Percentiles rank a stretch among this genome's conserved stretches.
Evolutionary conservation across 2,797 vertebrate genomes (phyloP).

Genomic region (Helostoma temminkii): DNA sequence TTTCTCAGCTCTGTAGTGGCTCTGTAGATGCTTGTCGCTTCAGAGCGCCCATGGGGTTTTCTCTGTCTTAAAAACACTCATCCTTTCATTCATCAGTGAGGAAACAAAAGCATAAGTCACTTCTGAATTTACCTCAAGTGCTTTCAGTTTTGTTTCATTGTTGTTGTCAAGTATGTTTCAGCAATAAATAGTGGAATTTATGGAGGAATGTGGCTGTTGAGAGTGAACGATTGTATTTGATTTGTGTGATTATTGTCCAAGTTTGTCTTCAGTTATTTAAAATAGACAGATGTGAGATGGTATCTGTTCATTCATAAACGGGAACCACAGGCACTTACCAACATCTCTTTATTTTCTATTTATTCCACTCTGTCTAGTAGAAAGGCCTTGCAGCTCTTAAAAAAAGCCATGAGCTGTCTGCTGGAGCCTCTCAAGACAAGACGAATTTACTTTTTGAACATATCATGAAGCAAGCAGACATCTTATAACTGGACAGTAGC

Average conservation of each 20-base stretch:
- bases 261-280: neutral
- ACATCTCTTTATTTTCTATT: conserved; percentile 9
- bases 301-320: neutral
- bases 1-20: conserved; percentile 26
- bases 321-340: neutral
- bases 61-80: conserved; percentile 27
- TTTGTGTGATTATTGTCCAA: neutral
- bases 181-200: conserved; percentile 8
- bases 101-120: conserved; percentile 40
- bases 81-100: conserved; percentile 38
- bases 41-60: conserved; percentile 32
- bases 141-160: conserved; percentile 7
- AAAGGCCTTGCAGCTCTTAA: conserved; percentile 22
- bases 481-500: conserved; percentile 31
- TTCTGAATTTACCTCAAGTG: conserved; percentile 17
- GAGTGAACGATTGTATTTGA: neutral
- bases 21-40: conserved; percentile 44
- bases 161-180: conserved; percentile 14
- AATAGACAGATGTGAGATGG: neutral
- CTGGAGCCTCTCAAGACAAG: conserved; percentile 16
- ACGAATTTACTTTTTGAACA: conserved; percentile 36
- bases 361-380: conserved; percentile 3
- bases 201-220: neutral
- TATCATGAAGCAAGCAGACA: conserved; percentile 30
- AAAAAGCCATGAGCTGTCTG: conserved; percentile 17